phyloP scores from a whole-genome alignment of 2,113 vertebrate species.

The Muscicapa adusta region DNA sequence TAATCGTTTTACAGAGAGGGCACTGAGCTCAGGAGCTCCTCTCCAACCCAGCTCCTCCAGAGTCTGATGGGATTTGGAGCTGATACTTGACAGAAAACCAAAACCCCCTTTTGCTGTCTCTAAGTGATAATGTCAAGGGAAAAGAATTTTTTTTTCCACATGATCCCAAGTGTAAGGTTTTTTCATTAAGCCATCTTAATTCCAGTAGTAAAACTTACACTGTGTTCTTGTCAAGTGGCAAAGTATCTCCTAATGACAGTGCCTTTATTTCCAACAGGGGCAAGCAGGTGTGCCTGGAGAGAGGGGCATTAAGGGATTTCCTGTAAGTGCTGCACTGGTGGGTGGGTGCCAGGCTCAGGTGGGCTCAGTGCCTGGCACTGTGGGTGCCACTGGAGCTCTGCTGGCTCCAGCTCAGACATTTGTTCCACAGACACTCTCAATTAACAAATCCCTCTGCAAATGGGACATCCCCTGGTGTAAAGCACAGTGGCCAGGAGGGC shows the following conservation, averaged over 20 bases:
- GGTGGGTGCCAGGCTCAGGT: background rate
- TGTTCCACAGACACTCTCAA: background rate
- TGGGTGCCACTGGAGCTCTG: background rate
- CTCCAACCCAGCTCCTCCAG: background rate
- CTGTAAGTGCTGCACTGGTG: conserved; percentile 76
- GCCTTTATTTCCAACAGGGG: conserved; percentile 74
- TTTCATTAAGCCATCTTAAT: conserved; percentile 47
- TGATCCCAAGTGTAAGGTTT: conserved; percentile 25
- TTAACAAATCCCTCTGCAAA: background rate
- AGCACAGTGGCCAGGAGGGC: background rate
- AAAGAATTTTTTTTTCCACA: background rate
- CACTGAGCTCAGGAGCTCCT: background rate
- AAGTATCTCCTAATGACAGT: conserved; percentile 50
- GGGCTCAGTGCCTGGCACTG: background rate
- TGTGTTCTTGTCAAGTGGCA: conserved; percentile 37
- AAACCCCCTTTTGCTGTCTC: conserved; percentile 35
- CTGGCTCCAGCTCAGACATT: background rate
- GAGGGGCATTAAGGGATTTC: conserved; percentile 63
- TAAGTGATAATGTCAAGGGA: conserved; percentile 38
- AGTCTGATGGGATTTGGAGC: conserved; percentile 32
- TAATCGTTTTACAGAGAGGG: conserved; percentile 3
- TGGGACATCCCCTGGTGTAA: background rate
- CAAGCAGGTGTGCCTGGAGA: conserved; percentile 74
- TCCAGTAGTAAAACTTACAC: background rate
- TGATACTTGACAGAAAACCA: conserved; percentile 18